phyloP scores from a whole-genome alignment of 2,797 vertebrate species.

The Mastacembelus armatus region DNA sequence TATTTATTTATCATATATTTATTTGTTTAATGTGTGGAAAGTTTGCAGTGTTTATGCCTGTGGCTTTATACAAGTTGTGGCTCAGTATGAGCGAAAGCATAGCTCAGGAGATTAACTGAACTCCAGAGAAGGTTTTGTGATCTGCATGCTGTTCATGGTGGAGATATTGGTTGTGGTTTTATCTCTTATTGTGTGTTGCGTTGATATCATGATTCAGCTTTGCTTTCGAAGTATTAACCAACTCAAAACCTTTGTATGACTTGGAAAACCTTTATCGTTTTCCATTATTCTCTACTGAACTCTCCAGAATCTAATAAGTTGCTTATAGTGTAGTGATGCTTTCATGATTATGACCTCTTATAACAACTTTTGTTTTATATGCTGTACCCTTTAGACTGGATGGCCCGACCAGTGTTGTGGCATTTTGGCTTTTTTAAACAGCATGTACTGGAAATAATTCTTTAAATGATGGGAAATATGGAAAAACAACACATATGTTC shows the following conservation, averaged over 20 bases:
- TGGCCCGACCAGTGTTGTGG: neutral
- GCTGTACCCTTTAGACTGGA: neutral
- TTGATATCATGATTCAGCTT: neutral
- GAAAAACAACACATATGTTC: neutral
- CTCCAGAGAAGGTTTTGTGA: neutral
- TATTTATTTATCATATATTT: neutral
- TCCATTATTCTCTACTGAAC: neutral
- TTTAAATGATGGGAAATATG: neutral
- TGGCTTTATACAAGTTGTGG: neutral
- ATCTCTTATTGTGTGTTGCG: neutral
- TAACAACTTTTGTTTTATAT: neutral
- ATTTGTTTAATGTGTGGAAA: neutral
- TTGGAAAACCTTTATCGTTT: no score
- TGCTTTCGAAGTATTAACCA: neutral
- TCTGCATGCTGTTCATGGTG: neutral
- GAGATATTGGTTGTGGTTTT: neutral
- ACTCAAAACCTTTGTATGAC: no score
- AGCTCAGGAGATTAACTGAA: neutral
- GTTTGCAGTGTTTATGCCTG: neutral
- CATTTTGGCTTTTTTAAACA: constrained; percentile 6
- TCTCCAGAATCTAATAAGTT: neutral
- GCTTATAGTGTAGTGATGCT: neutral
- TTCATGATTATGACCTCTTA: neutral
- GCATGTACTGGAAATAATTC: no score
- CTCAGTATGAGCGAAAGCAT: neutral